These are phyloP conservation scores for Sesamia inferens DNA, from an alignment of 2,888 invertebrate species.

Conservation along the genomic window DNA sequence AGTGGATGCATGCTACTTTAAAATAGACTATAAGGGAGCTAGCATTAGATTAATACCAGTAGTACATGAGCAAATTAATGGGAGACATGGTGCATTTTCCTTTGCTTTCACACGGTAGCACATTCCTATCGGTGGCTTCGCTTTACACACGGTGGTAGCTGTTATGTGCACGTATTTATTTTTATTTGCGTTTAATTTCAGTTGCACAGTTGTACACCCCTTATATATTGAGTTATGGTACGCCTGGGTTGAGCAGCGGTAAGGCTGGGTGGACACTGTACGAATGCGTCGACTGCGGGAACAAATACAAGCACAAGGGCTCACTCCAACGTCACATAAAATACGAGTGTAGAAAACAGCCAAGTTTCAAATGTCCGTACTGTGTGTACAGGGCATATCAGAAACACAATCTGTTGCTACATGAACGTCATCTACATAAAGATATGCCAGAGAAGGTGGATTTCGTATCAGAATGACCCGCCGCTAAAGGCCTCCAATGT, in stretches of 20 bases:
- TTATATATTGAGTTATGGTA: slow-evolving; percentile 89
- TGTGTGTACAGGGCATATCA: slow-evolving; percentile 92
- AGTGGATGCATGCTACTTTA: slow-evolving; percentile 79
- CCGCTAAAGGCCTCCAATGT: slow-evolving; percentile 77
- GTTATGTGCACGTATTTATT: slow-evolving; percentile 87
- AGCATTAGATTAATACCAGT: slow-evolving; percentile 72
- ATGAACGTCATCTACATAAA: slow-evolving; percentile 89
- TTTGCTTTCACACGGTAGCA: slow-evolving; percentile 84
- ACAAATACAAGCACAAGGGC: slow-evolving; percentile 95
- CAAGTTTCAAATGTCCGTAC: slow-evolving; percentile 92
- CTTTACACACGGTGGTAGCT: slow-evolving; percentile 84
- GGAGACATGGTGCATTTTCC: slow-evolving; percentile 90
- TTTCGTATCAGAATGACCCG: slow-evolving; percentile 88
- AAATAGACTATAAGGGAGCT: slow-evolving; percentile 68
- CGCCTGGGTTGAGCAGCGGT: slow-evolving; percentile 84
- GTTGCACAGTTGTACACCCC: slow-evolving; percentile 90
- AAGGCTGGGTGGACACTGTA: slow-evolving; percentile 88
- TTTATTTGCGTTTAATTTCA: slow-evolving; percentile 89
- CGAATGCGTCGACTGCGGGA: slow-evolving; percentile 93
- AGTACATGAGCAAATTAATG: slow-evolving; percentile 83
- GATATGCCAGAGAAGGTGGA: slow-evolving; percentile 89
- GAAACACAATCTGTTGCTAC: slow-evolving; percentile 90
- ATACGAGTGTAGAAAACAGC: slow-evolving; percentile 93
- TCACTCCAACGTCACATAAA: slow-evolving; percentile 94
- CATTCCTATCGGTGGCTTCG: slow-evolving; percentile 83